phyloP scores from a whole-genome alignment of 2,888 invertebrate species.

The Chalcis sispes region DNA sequence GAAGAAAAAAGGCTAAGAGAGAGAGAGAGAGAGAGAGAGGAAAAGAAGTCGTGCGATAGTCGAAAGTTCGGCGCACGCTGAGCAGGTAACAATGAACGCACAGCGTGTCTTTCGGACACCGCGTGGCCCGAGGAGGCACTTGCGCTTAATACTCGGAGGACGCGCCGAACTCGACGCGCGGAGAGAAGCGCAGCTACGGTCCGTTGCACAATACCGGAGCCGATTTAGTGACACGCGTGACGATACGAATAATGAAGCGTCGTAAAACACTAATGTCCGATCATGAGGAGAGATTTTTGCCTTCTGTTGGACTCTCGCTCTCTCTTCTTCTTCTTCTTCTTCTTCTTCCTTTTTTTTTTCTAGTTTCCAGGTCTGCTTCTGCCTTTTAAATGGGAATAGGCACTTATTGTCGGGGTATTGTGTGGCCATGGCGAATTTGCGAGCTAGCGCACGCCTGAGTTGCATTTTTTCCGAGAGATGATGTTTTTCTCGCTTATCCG shows the following conservation, averaged over 20 bases:
- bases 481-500: neutral
- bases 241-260: conserved; percentile 70
- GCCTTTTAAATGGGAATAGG: neutral
- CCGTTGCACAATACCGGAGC: conserved; percentile 20
- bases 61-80: conserved; percentile 10
- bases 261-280: conserved; percentile 74
- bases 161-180: neutral
- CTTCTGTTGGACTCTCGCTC: too few relatives aligned
- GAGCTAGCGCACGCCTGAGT: neutral
- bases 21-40: too few relatives aligned
- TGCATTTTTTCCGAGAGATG: neutral
- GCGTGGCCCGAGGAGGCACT: too few relatives aligned
- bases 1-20: neutral
- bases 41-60: too few relatives aligned
- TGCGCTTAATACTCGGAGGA: neutral
- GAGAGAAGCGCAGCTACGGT: neutral
- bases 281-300: conserved; percentile 68
- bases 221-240: conserved; percentile 69
- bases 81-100: neutral
- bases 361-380: neutral
- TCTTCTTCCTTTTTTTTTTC: conserved; percentile 9
- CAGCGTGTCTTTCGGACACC: neutral
- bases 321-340: conserved; percentile 8
- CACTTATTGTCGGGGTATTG: neutral
- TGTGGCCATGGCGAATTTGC: neutral